phyloP scores from a whole-genome alignment of 1,140 invertebrate species.

The Platyscapa corneri region DNA sequence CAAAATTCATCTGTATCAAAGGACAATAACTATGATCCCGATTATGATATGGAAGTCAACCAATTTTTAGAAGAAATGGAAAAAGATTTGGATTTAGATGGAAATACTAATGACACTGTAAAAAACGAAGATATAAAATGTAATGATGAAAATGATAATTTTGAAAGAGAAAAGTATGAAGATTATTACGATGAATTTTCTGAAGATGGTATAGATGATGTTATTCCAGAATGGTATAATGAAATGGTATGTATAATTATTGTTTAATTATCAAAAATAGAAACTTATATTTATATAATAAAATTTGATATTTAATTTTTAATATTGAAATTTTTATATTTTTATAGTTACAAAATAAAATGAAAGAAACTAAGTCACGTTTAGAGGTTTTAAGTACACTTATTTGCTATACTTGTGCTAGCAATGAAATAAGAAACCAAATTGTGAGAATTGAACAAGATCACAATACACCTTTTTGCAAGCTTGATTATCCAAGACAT shows the following conservation, averaged over 20 bases:
- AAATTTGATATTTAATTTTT: constrained; percentile 6
- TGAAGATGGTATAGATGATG: constrained; percentile 1
- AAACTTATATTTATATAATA: not conserved
- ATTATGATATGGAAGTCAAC: constrained; percentile 30
- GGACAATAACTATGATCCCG: constrained; percentile 24
- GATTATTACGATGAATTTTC: constrained; percentile 43
- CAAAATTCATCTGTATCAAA: not conserved
- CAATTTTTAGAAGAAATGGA: constrained; percentile 17
- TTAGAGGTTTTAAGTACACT: constrained; percentile 28
- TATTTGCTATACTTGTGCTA: constrained; percentile 28
- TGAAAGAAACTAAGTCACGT: constrained; percentile 22
- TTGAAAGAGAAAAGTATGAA: constrained; percentile 30
- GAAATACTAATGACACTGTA: not conserved
- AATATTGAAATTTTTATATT: constrained; percentile 10
- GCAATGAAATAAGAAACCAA: constrained; percentile 7
- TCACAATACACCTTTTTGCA: constrained; percentile 48
- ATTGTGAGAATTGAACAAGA: constrained; percentile 39
- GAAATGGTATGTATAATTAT: constrained; percentile 37
- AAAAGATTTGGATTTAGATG: constrained; percentile 22
- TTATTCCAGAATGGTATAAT: constrained; percentile 31
- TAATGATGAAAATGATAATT: not conserved
- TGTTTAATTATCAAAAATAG: not conserved
- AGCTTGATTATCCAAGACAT: constrained; percentile 43
- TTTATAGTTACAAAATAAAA: constrained; percentile 44
- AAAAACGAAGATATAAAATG: not conserved